Evolutionary conservation across 2,113 vertebrate species (phyloP).

Genomic region (Mobula birostris): DNA sequence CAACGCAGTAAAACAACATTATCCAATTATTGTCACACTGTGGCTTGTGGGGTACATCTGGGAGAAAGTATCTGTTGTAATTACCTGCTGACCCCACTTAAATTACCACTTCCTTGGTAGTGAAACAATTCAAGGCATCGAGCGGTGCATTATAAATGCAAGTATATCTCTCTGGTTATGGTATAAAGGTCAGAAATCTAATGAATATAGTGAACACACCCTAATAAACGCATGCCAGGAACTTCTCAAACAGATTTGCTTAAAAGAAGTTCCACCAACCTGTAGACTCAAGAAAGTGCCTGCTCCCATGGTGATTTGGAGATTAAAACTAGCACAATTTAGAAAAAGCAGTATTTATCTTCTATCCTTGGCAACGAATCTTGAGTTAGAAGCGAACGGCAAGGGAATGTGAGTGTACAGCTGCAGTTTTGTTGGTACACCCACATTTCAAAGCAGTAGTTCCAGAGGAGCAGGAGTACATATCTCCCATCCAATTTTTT

Average conservation of each 20-base stretch:
- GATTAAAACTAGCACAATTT: background rate
- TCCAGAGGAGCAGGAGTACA: background rate
- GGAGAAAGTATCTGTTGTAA: background rate
- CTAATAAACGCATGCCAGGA: background rate
- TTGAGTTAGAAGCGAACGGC: background rate
- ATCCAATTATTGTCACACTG: background rate
- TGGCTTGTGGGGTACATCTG: background rate
- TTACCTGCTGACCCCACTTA: background rate
- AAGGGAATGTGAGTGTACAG: background rate
- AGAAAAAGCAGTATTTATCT: background rate
- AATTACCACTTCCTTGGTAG: background rate
- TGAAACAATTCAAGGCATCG: background rate
- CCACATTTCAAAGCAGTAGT: background rate
- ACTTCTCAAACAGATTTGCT: background rate
- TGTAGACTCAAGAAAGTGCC: background rate
- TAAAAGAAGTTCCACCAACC: background rate
- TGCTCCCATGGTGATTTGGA: background rate
- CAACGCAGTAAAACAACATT: background rate
- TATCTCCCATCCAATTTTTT: background rate
- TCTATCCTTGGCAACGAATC: background rate
- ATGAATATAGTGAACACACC: background rate
- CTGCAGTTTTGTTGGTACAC: slow-evolving; percentile 1
- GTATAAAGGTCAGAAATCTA: background rate
- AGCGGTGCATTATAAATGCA: background rate
- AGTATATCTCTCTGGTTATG: background rate